Evolutionary conservation across 2,113 vertebrate genomes (phyloP), one percentile per base, ranked within the genome.

Genomic region (Siniperca knerii): DNA sequence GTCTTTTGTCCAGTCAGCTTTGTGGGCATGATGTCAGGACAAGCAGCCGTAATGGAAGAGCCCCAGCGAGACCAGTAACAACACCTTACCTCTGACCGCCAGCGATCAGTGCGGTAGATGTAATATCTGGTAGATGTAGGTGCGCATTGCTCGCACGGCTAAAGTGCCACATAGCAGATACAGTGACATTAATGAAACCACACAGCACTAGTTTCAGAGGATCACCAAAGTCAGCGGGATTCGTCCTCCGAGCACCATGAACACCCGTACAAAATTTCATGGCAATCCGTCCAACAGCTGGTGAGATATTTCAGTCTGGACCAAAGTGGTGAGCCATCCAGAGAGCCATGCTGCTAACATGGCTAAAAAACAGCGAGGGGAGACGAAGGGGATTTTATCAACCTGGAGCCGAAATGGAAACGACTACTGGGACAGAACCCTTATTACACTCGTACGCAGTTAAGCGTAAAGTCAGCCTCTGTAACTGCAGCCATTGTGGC

Each of bases 41-140:
- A 4, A 50, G 77, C 66, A 37, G 77, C 66, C 12, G 48, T 65
- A 72, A 64, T 10, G 16, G 33, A 73, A 80, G 23, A 64, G 54
- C 16, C 68, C 58, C 23, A 12, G 48, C 2, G 18, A 57, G 60
- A 33, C 50, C 12, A 16, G 48, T 37, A 37, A 44, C 61, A 58
- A 37, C 70, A 13, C 25, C 37, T 58, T n/a, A 50, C 12, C 61
- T 58, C 61, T 44, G 46, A 15, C 33, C 35, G 16, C 58, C 18
- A 69, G 40, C 42, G 10, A 57, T 65, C 79, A 8, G 23, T 72
- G 33, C 23, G 35, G 2, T 16, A 44, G 60, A 33, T 64, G 35
- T 6, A 13, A 52, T 29, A 40, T 37, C 13, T 40, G 9, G 21
- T 8, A 7, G 23, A 4, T 60, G 21, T 8, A 29, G 55, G 52